A percentile compares a stretch with the other conserved stretches of the same genome.
Conservation (phyloP, 2,113 vertebrate genomes). For the Cervus canadensis region DNA sequence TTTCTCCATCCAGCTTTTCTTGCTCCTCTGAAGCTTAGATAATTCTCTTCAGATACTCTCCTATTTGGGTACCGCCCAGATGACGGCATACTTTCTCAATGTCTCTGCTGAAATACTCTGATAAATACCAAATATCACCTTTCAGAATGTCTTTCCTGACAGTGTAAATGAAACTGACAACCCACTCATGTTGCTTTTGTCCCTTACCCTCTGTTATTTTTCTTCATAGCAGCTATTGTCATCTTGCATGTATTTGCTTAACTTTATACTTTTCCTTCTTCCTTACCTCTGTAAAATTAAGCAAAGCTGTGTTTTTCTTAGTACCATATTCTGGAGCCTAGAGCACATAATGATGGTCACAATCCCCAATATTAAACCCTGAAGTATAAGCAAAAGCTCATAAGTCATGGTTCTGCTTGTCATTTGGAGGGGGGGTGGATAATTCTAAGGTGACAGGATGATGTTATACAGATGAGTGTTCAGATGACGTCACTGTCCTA, state of each 20-base stretch:
- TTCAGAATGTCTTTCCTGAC: not conserved
- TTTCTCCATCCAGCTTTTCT: not conserved
- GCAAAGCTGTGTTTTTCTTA: not conserved
- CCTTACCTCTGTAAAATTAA: not conserved
- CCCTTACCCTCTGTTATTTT: not conserved
- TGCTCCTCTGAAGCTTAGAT: not conserved
- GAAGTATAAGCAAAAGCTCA: not conserved
- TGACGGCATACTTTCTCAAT: not conserved
- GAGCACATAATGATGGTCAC: not conserved
- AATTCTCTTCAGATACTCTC: not conserved
- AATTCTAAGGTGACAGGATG: not conserved
- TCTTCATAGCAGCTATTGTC: not conserved
- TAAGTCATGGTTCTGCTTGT: not conserved
- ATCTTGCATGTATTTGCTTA: not conserved
- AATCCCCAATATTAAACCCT: not conserved
- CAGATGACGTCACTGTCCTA: not conserved
- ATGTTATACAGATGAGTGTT: not conserved
- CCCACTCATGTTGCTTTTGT: not conserved
- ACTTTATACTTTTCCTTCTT: not conserved
- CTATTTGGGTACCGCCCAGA: not conserved
- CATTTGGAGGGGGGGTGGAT: not conserved
- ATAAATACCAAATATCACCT: not conserved
- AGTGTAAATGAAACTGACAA: not conserved
- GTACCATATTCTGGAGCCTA: not conserved
- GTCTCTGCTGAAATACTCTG: not conserved